phyloP scores from a whole-genome alignment of 2,888 invertebrate species.

The Omphaloscelis lunosa region DNA sequence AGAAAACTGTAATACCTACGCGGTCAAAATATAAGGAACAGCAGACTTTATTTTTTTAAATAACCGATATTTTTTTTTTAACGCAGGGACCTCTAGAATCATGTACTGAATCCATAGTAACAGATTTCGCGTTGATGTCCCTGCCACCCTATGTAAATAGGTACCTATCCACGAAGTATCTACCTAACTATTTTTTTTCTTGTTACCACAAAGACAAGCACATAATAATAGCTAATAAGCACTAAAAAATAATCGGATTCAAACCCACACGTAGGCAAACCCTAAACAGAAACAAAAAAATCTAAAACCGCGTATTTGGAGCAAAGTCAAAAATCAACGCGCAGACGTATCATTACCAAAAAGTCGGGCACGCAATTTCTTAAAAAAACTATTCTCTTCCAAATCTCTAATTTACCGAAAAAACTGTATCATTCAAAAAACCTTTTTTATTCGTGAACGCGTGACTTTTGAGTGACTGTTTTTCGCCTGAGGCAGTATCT shows the following conservation, averaged over 20 bases:
- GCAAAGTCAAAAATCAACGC: slow-evolving; percentile 68
- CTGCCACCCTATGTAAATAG: no score
- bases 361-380: slow-evolving; percentile 88
- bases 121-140: no score
- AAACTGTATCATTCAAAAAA: slow-evolving; percentile 88
- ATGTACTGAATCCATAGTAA: no score
- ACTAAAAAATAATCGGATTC: slow-evolving; percentile 35
- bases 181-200: no score
- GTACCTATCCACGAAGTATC: neutral
- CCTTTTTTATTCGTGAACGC: slow-evolving; percentile 83
- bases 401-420: slow-evolving; percentile 90
- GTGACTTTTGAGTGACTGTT: slow-evolving; percentile 90
- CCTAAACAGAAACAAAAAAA: slow-evolving; percentile 53
- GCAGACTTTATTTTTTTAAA: no score
- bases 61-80: no score
- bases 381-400: slow-evolving; percentile 76
- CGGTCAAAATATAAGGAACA: no score
- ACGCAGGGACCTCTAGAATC: no score
- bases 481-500: slow-evolving; percentile 85
- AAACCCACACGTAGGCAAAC: slow-evolving; percentile 56
- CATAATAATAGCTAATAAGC: slow-evolving; percentile 35
- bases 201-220: slow-evolving; percentile 8
- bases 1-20: no score
- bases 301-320: slow-evolving; percentile 64
- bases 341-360: slow-evolving; percentile 85